phyloP scores from a whole-genome alignment of 2,797 vertebrate genomes.

The Alfaro cultratus region DNA sequence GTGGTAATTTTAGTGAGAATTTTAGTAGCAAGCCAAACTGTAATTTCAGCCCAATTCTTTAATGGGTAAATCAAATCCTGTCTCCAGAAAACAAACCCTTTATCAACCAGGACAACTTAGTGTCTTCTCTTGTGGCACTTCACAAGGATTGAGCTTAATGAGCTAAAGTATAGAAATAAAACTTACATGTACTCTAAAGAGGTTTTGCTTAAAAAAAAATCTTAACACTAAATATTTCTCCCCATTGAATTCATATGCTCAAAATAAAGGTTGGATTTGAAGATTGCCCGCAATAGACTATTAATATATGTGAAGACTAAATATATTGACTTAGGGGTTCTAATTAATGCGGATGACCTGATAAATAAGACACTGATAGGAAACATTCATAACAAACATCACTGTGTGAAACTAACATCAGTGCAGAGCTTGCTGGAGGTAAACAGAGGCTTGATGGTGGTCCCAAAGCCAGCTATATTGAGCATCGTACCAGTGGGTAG shows the following conservation, averaged over 20 bases:
- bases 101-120: background rate
- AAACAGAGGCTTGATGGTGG: conserved; percentile 86
- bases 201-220: background rate
- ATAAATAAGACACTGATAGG: background rate
- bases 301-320: background rate
- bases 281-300: background rate
- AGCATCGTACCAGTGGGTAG: conserved; percentile 88
- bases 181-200: background rate
- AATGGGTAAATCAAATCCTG: background rate
- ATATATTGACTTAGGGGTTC: background rate
- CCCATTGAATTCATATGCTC: background rate
- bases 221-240: background rate
- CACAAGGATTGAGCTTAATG: background rate
- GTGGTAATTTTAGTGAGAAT: background rate
- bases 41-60: background rate
- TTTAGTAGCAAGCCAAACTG: background rate
- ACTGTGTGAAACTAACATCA: conserved; percentile 82
- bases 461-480: conserved; percentile 86
- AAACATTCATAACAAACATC: background rate
- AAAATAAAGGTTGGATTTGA: background rate
- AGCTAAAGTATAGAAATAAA: background rate
- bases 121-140: background rate
- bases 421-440: conserved; percentile 88
- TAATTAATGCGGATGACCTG: background rate
- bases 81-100: background rate